phyloP scores from a whole-genome alignment of 2,113 vertebrate genomes.

The Macquaria australasica region DNA sequence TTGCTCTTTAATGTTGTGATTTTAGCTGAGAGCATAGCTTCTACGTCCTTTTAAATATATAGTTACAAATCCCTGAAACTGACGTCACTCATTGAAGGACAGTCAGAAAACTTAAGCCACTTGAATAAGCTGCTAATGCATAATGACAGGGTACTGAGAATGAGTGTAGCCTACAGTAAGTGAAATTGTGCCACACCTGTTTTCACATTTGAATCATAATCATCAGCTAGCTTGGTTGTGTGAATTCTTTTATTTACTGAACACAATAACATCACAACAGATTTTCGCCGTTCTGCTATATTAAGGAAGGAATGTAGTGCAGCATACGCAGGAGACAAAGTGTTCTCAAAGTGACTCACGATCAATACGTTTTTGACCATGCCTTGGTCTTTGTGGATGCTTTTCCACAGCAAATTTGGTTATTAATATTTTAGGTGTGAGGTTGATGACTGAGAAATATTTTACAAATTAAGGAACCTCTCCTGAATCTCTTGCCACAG shows the following conservation, averaged over 20 bases:
- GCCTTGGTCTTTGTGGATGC: neutral
- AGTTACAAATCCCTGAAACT: constrained; percentile 32
- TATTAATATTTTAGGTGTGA: neutral
- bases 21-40: constrained; percentile 29
- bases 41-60: neutral
- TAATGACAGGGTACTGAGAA: constrained; percentile 8
- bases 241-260: neutral
- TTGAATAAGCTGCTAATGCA: constrained; percentile 29
- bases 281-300: neutral
- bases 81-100: constrained; percentile 6
- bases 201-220: constrained; percentile 37
- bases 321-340: neutral
- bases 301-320: neutral
- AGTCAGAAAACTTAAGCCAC: constrained; percentile 26
- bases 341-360: neutral
- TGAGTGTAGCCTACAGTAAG: constrained; percentile 30
- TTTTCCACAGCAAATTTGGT: neutral
- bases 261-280: neutral
- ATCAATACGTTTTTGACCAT: neutral
- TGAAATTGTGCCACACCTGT: constrained; percentile 40
- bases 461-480: neutral
- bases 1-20: constrained; percentile 12
- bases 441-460: neutral
- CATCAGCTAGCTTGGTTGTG: neutral
- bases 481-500: neutral